phyloP scores from a whole-genome alignment of 1,140 invertebrate species.

The Dendrolimus punctatus region DNA sequence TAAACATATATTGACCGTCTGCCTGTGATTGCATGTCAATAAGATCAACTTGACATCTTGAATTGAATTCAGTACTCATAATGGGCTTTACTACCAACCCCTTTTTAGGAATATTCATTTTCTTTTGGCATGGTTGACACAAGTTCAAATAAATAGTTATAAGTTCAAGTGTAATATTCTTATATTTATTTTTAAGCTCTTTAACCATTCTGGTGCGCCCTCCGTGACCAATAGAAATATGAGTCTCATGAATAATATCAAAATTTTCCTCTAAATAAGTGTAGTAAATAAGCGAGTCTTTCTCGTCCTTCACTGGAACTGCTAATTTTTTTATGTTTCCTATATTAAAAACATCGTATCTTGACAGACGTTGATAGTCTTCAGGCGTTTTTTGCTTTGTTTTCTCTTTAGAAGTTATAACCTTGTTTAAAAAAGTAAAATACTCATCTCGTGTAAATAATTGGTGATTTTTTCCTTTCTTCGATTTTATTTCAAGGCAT shows the following conservation, averaged over 20 bases:
- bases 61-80: slow-evolving; percentile 11
- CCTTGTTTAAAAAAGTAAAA: slow-evolving; percentile 9
- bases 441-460: slow-evolving; percentile 8
- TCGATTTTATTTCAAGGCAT: no score
- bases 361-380: no score
- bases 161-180: slow-evolving; percentile 20
- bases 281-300: slow-evolving; percentile 16
- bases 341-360: no score
- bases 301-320: slow-evolving; percentile 11
- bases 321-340: no score
- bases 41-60: slow-evolving; percentile 13
- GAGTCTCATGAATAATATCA: slow-evolving; percentile 24
- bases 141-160: slow-evolving; percentile 12
- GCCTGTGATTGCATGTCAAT: slow-evolving; percentile 14
- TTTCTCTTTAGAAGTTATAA: slow-evolving; percentile 9
- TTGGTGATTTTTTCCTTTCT: slow-evolving; percentile 7
- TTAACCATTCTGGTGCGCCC: slow-evolving; percentile 25
- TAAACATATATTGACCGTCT: slow-evolving; percentile 8
- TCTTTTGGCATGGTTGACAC: slow-evolving; percentile 11
- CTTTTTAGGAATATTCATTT: slow-evolving; percentile 14
- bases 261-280: slow-evolving; percentile 20
- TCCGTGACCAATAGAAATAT: slow-evolving; percentile 28
- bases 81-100: slow-evolving; percentile 11
- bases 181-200: slow-evolving; percentile 23
- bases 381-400: slow-evolving; percentile 11